Evolutionary conservation across 2,888 invertebrate species (phyloP), one percentile per base, ranked within the genome.

Genomic region (Seira ritae): DNA sequence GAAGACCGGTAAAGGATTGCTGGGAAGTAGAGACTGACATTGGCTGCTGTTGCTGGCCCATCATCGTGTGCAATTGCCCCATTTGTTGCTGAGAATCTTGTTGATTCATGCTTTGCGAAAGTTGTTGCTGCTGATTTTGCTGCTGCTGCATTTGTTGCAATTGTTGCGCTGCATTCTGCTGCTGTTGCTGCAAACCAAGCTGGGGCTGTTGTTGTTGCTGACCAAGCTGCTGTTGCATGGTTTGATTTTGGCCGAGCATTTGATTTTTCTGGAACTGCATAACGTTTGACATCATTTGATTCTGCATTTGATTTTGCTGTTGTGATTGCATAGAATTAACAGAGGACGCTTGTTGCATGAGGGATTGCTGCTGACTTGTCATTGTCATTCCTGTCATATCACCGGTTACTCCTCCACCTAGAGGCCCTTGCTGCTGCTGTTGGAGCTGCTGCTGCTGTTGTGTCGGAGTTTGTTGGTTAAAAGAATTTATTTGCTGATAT

Each of bases 61-160:
- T 93, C 87, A 93, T 93, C 70, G 92, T 92, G 20, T 91, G 22
- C 74, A n/a, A 62, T 31, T 85, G 87, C 4, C 60, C 60, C 8
- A 15, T 10, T 66, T 86, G 85, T 42, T 86, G 85, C 37, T 65
- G 66, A 60, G 24, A 67, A 24, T 72, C 68, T 68, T 66, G 74
- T 10, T 69, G 1, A 50, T 12, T 17, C 20, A 50, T 19, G 1
- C 22, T 10, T 31, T 75, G 75, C 0, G 67, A 37, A 31, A 69
- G 20, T 24, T 68, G 70, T 24, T 86, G 87, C 62, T 85, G 85
- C 31, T 86, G 60, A n/a, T 6, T n/a, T 19, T 17, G 70, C 42
- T 42, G 50, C 12, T 74, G 69, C 37, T 77, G 73, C 19, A 77
- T 79, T 66, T 74, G 85, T 74, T 87, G 86, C 67, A 86, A 84